These are phyloP conservation scores for Epinotia bilunana DNA, from an alignment of 2,888 invertebrate genomes.

Conservation along the genomic window DNA sequence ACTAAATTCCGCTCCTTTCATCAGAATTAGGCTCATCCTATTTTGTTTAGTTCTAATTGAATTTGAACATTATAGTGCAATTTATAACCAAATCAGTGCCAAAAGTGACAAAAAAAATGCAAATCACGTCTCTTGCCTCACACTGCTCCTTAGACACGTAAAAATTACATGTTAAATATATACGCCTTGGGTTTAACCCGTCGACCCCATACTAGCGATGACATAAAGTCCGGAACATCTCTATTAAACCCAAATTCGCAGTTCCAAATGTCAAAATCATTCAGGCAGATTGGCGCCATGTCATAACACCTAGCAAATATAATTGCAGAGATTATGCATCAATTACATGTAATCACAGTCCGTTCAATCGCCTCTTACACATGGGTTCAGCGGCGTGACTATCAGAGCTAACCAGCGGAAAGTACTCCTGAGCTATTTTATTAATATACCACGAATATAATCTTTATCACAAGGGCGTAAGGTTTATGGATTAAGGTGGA, in stretches of 20 bases:
- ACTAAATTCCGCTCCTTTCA: conserved; percentile 19
- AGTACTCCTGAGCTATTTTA: conserved; percentile 57
- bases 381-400: conserved; percentile 60
- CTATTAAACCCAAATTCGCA: conserved; percentile 25
- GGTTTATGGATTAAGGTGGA: conserved; percentile 45
- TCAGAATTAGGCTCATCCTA: not conserved
- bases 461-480: conserved; percentile 17
- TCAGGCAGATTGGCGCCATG: conserved; percentile 19
- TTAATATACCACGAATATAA: conserved; percentile 32
- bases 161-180: not conserved
- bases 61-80: not conserved
- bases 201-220: not conserved
- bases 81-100: not conserved
- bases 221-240: conserved; percentile 22
- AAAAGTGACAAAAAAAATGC: not conserved
- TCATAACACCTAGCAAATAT: conserved; percentile 37
- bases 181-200: conserved; percentile 1
- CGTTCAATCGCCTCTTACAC: conserved; percentile 42
- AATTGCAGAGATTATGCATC: conserved; percentile 32
- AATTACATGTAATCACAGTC: conserved; percentile 37
- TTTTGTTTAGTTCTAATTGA: not conserved
- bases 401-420: conserved; percentile 64
- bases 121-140: not conserved
- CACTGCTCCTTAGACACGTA: not conserved
- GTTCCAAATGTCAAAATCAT: conserved; percentile 32